Conservation (phyloP, 2,113 vertebrate genomes). For the Archocentrus centrarchus region DNA sequence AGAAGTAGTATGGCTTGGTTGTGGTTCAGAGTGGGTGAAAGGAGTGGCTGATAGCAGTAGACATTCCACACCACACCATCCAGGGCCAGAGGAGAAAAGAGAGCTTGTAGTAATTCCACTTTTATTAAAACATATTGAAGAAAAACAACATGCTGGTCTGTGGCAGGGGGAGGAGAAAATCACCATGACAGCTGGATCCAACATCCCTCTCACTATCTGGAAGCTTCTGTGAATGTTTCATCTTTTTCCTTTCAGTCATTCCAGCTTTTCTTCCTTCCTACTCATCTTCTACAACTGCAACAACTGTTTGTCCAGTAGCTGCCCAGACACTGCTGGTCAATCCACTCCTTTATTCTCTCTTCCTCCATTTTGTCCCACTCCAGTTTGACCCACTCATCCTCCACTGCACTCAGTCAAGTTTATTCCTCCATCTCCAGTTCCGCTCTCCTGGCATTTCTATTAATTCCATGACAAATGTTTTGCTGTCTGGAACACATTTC, state of each 20-base stretch:
- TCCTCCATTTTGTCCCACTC: slow-evolving; percentile 22
- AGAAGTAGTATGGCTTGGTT: not conserved
- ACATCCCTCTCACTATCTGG: slow-evolving; percentile 9
- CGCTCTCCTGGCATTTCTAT: slow-evolving; percentile 44
- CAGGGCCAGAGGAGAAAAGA: slow-evolving; percentile 39
- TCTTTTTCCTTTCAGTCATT: slow-evolving; percentile 1
- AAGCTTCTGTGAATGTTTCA: slow-evolving; percentile 43
- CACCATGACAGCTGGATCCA: slow-evolving; percentile 56
- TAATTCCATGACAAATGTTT: slow-evolving; percentile 17
- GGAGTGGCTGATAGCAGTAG: slow-evolving; percentile 56
- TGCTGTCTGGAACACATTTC: not conserved
- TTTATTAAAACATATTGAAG: slow-evolving; percentile 84
- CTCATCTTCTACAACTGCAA: not conserved
- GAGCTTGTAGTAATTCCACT: slow-evolving; percentile 77
- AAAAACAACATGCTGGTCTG: slow-evolving; percentile 66
- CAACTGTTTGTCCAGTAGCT: slow-evolving; percentile 41
- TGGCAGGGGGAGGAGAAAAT: slow-evolving; percentile 56
- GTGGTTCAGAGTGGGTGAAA: not conserved
- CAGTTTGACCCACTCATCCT: slow-evolving; percentile 28
- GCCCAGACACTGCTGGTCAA: slow-evolving; percentile 32
- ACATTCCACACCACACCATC: slow-evolving; percentile 74
- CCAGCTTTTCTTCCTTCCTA: slow-evolving; percentile 2
- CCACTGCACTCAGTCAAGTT: slow-evolving; percentile 34
- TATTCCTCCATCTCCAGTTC: slow-evolving; percentile 38
- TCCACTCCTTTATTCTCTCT: slow-evolving; percentile 53